Base-by-base conservation (phyloP, 2,888 invertebrate species). In the Morpho deidamia region DNA sequence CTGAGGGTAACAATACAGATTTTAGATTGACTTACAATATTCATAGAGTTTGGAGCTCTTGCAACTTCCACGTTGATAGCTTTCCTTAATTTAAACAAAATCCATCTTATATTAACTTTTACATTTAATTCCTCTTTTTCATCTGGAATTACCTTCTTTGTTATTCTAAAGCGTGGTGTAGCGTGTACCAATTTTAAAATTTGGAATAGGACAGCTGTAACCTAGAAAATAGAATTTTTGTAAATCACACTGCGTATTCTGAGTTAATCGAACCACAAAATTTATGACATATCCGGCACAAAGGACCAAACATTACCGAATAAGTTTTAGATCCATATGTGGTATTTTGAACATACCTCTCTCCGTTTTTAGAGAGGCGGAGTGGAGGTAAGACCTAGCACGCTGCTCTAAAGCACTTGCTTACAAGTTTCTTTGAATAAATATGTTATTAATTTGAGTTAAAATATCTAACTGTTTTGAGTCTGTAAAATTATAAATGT, bases 1-100 rank as follows among this genome's bases (percentile, higher is more conserved):
- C 23, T 23, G 4, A 23, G 1, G 3, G 1, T 0, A 23, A 23
- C 3, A 23, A 23, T 23, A 23, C 23, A 23, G 23, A 5, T 23
- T 23, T 23, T 23, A 23, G 5, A 1, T 23, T 46, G 57, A 90
- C 92, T 90, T 88, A 96, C 96, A 86, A 97, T 93, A 63, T 91
- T 84, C 59, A 90, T 93, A 43, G 90, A 91, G 45, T 91, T 91
- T 0, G 95, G 93, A 8, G 93, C 91, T 68, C 93, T 92, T 10
- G 94, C 92, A 0, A 97, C 91, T 88, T 98, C 98, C 8, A 91
- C 90, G 72, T 96, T 95, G 1, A 96, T 92, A 58, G 95, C 92
- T 70, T 92, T 93, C 45, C 95, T 90, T 71, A 97, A 83, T 66
- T 93, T 94, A 63, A 93, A 93, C 7, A 95, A 74, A 33, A 97